Evolutionary conservation across 2,888 invertebrate genomes (phyloP).

Genomic region (Synanthedon myopaeformis): DNA sequence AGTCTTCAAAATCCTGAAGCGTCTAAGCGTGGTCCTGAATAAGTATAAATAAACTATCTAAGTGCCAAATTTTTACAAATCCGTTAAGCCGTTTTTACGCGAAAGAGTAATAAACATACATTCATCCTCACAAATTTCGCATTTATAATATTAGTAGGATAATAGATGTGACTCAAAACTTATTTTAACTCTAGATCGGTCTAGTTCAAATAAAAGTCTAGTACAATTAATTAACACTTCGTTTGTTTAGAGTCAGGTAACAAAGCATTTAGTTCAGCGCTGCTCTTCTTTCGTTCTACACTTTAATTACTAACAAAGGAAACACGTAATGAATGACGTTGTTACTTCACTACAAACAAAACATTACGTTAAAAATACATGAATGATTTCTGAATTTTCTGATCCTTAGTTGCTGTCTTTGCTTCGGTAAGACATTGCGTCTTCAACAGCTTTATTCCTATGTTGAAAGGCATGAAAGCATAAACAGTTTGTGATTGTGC

Average conservation of each 20-base stretch:
- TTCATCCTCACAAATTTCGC: too few relatives aligned
- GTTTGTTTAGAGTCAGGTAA: not conserved
- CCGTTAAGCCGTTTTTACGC: too few relatives aligned
- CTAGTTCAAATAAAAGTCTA: too few relatives aligned
- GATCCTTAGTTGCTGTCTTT: not conserved
- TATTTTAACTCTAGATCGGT: too few relatives aligned
- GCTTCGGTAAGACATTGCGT: not conserved
- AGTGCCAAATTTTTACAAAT: too few relatives aligned
- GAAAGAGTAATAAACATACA: too few relatives aligned
- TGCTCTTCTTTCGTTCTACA: not conserved
- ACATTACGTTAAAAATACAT: not conserved
- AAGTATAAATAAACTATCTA: too few relatives aligned
- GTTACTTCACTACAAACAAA: not conserved
- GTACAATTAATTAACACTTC: too few relatives aligned
- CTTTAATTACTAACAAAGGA: not conserved
- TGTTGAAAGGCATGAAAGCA: slow-evolving; percentile 42
- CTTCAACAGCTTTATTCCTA: slow-evolving; percentile 10
- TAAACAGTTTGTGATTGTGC: slow-evolving; percentile 52
- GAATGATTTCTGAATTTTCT: not conserved
- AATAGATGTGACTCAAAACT: too few relatives aligned
- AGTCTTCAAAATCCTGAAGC: too few relatives aligned
- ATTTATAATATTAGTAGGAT: too few relatives aligned
- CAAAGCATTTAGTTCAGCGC: not conserved
- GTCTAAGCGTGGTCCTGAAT: too few relatives aligned
- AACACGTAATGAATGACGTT: not conserved